Percentiles rank a stretch among this genome's conserved stretches.
Evolutionary conservation across 1,140 invertebrate genomes (phyloP).

Genomic region (Luehdorfia chinensis): DNA sequence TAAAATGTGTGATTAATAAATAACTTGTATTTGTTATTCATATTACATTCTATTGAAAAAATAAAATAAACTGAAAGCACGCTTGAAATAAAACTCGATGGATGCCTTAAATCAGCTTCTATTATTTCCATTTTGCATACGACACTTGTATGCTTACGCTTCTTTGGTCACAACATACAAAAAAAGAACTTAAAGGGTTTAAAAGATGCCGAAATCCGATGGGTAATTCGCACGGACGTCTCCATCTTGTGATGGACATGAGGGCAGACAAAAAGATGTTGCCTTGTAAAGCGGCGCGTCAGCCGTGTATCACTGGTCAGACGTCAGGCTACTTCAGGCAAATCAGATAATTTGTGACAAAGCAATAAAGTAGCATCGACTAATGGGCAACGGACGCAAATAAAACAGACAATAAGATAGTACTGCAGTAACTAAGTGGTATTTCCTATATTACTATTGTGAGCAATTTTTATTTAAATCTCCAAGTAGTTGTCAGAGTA

Average conservation of each 20-base stretch:
- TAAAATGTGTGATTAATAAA: too few species aligned
- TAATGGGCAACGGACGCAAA: conserved; percentile 18
- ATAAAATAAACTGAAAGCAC: too few species aligned
- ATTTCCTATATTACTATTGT: too few species aligned
- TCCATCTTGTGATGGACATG: conserved; percentile 49
- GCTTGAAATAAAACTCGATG: too few species aligned
- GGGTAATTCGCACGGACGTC: conserved; percentile 41
- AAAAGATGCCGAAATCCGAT: conserved; percentile 64
- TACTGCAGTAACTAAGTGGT: too few species aligned
- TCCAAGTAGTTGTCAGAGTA: too few species aligned
- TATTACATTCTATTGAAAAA: too few species aligned
- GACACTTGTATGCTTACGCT: too few species aligned
- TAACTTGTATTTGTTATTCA: too few species aligned
- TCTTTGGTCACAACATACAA: conserved; percentile 29
- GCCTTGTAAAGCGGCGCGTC: conserved; percentile 62
- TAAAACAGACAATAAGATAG: neutral
- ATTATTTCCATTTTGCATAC: too few species aligned
- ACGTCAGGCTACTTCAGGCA: conserved; percentile 27
- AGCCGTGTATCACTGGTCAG: conserved; percentile 24
- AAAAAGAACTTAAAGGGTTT: conserved; percentile 29
- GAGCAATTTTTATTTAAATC: too few species aligned
- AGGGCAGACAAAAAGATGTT: conserved; percentile 46
- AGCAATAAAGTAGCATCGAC: conserved; percentile 34
- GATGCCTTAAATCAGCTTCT: neutral
- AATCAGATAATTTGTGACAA: conserved; percentile 40